Evolutionary conservation across 1,140 invertebrate genomes (phyloP).

Genomic region (Physella acuta): DNA sequence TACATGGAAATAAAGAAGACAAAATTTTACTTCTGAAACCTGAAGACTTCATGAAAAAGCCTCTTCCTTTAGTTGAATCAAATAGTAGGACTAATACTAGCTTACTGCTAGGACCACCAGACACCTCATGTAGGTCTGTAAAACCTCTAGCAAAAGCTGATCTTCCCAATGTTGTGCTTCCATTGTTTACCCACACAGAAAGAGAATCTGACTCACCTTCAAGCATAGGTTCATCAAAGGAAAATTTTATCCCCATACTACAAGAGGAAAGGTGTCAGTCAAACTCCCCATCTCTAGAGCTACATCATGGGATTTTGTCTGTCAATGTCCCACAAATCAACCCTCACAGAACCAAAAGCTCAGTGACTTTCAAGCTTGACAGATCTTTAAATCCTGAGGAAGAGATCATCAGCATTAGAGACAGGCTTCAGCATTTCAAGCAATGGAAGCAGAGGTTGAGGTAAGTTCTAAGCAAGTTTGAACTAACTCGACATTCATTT

Average conservation of each 20-base stretch:
- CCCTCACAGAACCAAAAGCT: conserved; percentile 22
- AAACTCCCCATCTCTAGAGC: conserved; percentile 22
- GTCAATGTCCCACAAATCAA: conserved; percentile 21
- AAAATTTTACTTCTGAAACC: conserved; percentile 27
- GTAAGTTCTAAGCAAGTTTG: too few relatives aligned
- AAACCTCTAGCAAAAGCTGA: too few relatives aligned
- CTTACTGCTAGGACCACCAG: too few relatives aligned
- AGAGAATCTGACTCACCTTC: too few relatives aligned
- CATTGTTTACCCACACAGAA: too few relatives aligned
- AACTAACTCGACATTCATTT: too few relatives aligned
- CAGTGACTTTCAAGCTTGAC: conserved; percentile 24
- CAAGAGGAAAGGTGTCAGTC: not conserved
- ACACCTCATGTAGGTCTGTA: too few relatives aligned
- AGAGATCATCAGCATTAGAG: conserved; percentile 36
- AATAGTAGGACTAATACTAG: too few relatives aligned
- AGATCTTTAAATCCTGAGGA: conserved; percentile 24
- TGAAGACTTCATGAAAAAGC: conserved; percentile 31
- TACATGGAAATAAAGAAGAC: too few relatives aligned
- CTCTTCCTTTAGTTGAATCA: too few relatives aligned
- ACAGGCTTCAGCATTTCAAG: conserved; percentile 26
- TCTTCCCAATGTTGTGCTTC: too few relatives aligned
- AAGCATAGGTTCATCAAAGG: not conserved
- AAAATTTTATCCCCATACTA: not conserved
- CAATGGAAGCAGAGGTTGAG: not conserved
- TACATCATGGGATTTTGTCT: conserved; percentile 16